phyloP scores from a whole-genome alignment of 1,140 invertebrate species.

The Trachymyrmex cornetzi region DNA sequence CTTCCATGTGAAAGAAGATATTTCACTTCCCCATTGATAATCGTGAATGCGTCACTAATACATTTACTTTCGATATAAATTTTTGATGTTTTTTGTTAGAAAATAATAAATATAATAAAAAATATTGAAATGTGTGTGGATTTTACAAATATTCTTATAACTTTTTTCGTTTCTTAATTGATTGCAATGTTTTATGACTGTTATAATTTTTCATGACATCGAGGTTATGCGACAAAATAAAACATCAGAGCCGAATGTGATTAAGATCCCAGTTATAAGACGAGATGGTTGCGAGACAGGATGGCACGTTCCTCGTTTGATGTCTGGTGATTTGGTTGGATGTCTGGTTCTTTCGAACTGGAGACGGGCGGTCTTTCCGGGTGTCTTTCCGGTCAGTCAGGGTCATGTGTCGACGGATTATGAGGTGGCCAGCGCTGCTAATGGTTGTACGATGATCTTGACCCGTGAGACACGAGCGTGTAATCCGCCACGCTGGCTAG shows the following conservation, averaged over 20 bases:
- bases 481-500: conserved; percentile 75
- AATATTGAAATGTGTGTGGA: background rate
- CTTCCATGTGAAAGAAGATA: conserved; percentile 22
- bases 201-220: conserved; percentile 3
- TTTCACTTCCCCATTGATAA: background rate
- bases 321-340: conserved; percentile 46
- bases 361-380: conserved; percentile 63
- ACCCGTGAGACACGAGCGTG: conserved; percentile 81
- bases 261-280: background rate
- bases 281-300: conserved; percentile 34
- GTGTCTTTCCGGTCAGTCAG: conserved; percentile 76
- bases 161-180: background rate
- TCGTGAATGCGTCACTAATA: no score
- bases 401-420: conserved; percentile 81
- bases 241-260: background rate
- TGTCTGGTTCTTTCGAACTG: conserved; percentile 48
- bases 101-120: background rate
- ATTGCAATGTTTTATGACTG: background rate
- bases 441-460: conserved; percentile 79
- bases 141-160: background rate
- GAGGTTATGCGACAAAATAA: background rate
- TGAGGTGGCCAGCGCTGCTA: conserved; percentile 72
- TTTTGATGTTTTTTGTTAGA: background rate
- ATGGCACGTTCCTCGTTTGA: conserved; percentile 46
- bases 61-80: background rate